These are phyloP conservation scores for Phengaris arion DNA, from an alignment of 2,888 invertebrate genomes.

Conservation along the genomic window DNA sequence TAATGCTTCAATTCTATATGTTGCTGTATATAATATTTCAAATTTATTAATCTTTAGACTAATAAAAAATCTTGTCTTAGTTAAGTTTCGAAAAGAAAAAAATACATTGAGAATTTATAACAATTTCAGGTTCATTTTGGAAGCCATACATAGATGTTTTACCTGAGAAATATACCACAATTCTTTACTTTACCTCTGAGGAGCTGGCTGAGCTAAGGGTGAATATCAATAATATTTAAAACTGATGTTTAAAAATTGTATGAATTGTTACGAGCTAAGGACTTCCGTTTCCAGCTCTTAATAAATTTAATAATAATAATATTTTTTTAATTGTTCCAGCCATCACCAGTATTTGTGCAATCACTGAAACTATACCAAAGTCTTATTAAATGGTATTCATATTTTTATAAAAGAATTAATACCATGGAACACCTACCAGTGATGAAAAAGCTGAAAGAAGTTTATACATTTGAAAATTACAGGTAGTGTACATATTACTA, in stretches of 20 bases:
- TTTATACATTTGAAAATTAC: conserved; percentile 90
- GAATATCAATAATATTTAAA: conserved; percentile 31
- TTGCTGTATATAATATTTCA: too few species aligned
- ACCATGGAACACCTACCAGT: conserved; percentile 78
- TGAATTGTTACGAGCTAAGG: too few species aligned
- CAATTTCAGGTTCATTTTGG: conserved; percentile 87
- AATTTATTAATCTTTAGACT: too few species aligned
- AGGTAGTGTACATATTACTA: conserved; percentile 80
- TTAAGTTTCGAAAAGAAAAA: neutral
- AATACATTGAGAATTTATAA: neutral
- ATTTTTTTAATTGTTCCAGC: conserved; percentile 56
- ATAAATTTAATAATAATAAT: conserved; percentile 7
- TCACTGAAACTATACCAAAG: conserved; percentile 91
- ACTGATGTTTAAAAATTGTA: too few species aligned
- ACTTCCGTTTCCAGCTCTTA: too few species aligned
- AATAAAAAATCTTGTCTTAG: too few species aligned
- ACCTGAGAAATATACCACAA: conserved; percentile 90
- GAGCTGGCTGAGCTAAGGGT: conserved; percentile 87
- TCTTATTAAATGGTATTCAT: conserved; percentile 95
- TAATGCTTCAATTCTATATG: too few species aligned
- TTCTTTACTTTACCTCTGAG: conserved; percentile 87
- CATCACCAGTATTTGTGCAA: conserved; percentile 83
- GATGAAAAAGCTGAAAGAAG: conserved; percentile 82
- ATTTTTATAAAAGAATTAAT: conserved; percentile 92
- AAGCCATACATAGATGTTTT: conserved; percentile 92